These are phyloP conservation scores for Anoplius nigerrimus DNA, from an alignment of 2,888 invertebrate species.

Conservation along the genomic window DNA sequence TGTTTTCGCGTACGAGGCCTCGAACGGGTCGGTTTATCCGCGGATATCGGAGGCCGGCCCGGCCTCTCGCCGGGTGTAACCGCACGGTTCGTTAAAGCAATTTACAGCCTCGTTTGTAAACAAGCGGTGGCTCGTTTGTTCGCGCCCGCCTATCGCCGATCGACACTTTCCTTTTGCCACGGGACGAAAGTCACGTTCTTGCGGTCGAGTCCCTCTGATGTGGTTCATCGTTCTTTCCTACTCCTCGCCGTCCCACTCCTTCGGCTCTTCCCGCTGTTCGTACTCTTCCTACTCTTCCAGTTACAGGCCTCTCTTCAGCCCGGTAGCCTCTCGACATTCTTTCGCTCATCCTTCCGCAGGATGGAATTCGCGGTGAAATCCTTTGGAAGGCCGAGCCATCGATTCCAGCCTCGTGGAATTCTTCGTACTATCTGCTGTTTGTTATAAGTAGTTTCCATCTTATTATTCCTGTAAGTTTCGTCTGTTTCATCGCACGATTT, in stretches of 20 bases:
- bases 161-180: constrained; percentile 39
- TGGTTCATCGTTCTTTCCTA: neutral
- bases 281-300: too few species aligned
- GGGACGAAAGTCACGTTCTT: constrained; percentile 30
- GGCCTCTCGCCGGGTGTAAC: constrained; percentile 43
- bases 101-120: constrained; percentile 56
- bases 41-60: constrained; percentile 44
- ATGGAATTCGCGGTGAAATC: neutral
- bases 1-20: constrained; percentile 44
- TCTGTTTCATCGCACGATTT: too few species aligned
- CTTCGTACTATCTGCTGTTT: too few species aligned
- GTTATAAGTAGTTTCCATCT: too few species aligned
- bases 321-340: too few species aligned
- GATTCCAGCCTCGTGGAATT: too few species aligned
- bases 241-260: neutral
- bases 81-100: constrained; percentile 55
- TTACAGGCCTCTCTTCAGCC: too few species aligned
- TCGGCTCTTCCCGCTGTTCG: neutral
- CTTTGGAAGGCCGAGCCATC: too few species aligned
- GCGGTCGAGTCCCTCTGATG: neutral
- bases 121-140: constrained; percentile 48
- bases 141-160: constrained; percentile 49
- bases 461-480: too few species aligned
- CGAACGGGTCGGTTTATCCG: constrained; percentile 44
- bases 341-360: neutral